Percentiles rank a stretch among this genome's conserved stretches.
Conservation (phyloP, 2,888 invertebrate genomes). For the Dynastes maya region DNA sequence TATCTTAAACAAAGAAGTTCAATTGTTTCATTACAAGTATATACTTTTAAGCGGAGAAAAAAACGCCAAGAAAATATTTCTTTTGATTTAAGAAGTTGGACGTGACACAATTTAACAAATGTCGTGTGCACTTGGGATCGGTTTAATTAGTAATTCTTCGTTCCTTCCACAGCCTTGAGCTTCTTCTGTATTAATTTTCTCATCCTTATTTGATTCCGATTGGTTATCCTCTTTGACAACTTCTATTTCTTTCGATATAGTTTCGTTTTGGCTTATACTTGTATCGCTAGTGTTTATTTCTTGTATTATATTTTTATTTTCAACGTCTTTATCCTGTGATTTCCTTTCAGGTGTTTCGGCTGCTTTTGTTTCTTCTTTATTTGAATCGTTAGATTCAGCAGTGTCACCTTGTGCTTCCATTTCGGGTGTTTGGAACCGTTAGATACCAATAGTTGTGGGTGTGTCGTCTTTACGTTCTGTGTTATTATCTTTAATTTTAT, state of each 20-base stretch:
- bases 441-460: not conserved
- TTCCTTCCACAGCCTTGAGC: not conserved
- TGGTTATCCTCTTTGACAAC: conserved; percentile 31
- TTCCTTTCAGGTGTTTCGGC: conserved; percentile 53
- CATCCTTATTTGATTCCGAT: conserved; percentile 2
- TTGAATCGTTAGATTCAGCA: conserved; percentile 36
- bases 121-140: too few relatives aligned
- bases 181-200: conserved; percentile 29
- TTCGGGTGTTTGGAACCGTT: not conserved
- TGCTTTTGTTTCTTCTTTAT: conserved; percentile 49
- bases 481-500: not conserved
- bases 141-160: too few relatives aligned
- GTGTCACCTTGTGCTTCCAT: not conserved
- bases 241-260: conserved; percentile 50
- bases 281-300: conserved; percentile 27
- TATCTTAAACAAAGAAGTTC: too few relatives aligned
- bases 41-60: too few relatives aligned
- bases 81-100: too few relatives aligned
- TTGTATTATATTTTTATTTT: conserved; percentile 52
- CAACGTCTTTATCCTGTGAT: conserved; percentile 51
- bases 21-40: too few relatives aligned
- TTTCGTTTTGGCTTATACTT: conserved; percentile 51
- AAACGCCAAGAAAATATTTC: too few relatives aligned
- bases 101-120: too few relatives aligned
- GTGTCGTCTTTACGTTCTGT: conserved; percentile 1